A percentile compares a stretch with the other conserved stretches of the same genome.
These are phyloP conservation scores for Plectrocnemia conspersa DNA, from an alignment of 1,140 invertebrate species.

Conservation along the genomic window DNA sequence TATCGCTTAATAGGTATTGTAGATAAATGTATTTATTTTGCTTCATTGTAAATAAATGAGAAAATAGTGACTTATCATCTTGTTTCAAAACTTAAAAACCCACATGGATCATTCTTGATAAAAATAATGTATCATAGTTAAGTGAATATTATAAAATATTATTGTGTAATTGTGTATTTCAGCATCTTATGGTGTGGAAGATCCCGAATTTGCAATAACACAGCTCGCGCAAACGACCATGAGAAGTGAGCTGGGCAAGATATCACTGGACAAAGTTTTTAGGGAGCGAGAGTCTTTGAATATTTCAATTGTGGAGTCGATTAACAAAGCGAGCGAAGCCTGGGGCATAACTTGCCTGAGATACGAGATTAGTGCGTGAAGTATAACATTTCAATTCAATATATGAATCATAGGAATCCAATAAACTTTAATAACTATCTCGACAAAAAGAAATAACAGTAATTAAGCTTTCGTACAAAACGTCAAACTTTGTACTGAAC, in stretches of 20 bases:
- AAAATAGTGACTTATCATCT: too few species aligned
- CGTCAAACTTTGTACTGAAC: too few species aligned
- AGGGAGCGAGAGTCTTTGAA: conserved; percentile 94
- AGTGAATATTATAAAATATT: too few species aligned
- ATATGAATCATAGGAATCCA: neutral
- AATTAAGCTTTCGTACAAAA: too few species aligned
- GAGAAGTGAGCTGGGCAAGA: conserved; percentile 97
- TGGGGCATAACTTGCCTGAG: conserved; percentile 97
- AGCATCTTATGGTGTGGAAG: conserved; percentile 98
- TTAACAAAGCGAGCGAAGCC: conserved; percentile 96
- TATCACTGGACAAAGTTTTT: conserved; percentile 96
- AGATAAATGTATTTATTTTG: too few species aligned
- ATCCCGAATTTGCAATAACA: conserved; percentile 98
- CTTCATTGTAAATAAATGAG: too few species aligned
- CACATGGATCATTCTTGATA: too few species aligned
- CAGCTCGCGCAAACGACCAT: conserved; percentile 99
- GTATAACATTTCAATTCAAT: neutral
- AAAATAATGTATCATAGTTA: too few species aligned
- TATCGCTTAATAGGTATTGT: too few species aligned
- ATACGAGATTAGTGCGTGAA: conserved; percentile 92
- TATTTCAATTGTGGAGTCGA: conserved; percentile 91
- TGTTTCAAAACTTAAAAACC: too few species aligned
- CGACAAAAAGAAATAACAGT: too few species aligned
- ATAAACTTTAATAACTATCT: too few species aligned
- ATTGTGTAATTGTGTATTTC: conserved; percentile 4